Conservation (phyloP, 2,797 vertebrate species). For the Rhinella marina region DNA sequence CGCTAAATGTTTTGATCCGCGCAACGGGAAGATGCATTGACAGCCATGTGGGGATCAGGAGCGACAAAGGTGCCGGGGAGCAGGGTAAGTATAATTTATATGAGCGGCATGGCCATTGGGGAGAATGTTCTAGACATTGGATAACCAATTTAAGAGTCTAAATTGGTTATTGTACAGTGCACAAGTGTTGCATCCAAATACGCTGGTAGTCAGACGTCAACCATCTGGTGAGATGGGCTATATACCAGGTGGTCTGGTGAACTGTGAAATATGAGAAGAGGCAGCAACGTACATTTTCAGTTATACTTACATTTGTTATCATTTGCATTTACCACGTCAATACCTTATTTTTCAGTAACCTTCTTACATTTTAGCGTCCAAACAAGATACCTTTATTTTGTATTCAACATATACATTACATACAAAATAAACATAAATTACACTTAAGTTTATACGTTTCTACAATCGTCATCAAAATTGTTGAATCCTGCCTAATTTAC, state of each 20-base stretch:
- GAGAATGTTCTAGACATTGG: too few relatives aligned
- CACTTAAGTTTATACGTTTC: background rate
- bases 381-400: constrained; percentile 24
- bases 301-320: background rate
- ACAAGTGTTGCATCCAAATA: too few relatives aligned
- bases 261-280: background rate
- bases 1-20: too few relatives aligned
- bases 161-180: too few relatives aligned
- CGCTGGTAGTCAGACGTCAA: too few relatives aligned
- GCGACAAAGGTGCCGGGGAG: too few relatives aligned
- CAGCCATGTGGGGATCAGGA: too few relatives aligned
- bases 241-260: background rate
- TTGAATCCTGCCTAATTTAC: too few relatives aligned
- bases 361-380: background rate
- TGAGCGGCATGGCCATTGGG: too few relatives aligned
- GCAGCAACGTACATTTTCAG: background rate
- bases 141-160: too few relatives aligned
- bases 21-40: too few relatives aligned
- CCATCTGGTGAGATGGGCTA: background rate
- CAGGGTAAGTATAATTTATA: too few relatives aligned
- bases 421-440: constrained; percentile 20
- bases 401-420: background rate
- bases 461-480: background rate
- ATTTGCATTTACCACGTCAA: background rate
- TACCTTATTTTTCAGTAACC: background rate